phyloP scores from a whole-genome alignment of 2,797 vertebrate genomes.

The Coluber constrictor region DNA sequence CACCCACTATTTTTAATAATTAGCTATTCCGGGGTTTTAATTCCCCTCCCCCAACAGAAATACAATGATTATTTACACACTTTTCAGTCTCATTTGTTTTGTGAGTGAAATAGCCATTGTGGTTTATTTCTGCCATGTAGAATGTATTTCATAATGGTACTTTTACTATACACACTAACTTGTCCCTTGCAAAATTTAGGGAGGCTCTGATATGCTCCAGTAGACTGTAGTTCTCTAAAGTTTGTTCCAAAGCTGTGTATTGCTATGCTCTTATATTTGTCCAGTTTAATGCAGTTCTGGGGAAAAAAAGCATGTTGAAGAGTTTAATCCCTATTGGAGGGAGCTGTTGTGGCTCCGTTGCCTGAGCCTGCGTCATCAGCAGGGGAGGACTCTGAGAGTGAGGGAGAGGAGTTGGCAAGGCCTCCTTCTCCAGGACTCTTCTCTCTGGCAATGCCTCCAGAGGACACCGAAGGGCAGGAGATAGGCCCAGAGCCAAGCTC shows the following conservation, averaged over 20 bases:
- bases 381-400: too few relatives aligned
- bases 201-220: not conserved
- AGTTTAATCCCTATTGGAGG: not conserved
- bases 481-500: too few relatives aligned
- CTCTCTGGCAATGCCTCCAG: too few relatives aligned
- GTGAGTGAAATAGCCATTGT: not conserved
- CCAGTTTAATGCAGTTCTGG: not conserved
- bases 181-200: not conserved
- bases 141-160: not conserved
- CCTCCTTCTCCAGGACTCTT: too few relatives aligned
- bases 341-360: too few relatives aligned
- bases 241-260: not conserved
- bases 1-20: not conserved
- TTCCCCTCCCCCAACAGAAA: not conserved
- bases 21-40: not conserved
- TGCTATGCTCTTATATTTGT: not conserved
- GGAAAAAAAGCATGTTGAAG: not conserved
- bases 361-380: too few relatives aligned
- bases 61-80: not conserved
- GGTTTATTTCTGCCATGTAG: not conserved
- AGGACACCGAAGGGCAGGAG: too few relatives aligned
- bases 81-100: not conserved
- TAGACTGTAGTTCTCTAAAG: not conserved
- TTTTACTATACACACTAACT: not conserved
- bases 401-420: too few relatives aligned